Evolutionary conservation across 2,888 invertebrate species (phyloP), one percentile per base, ranked within the genome.

Genomic region (Ichneumon xanthorius): DNA sequence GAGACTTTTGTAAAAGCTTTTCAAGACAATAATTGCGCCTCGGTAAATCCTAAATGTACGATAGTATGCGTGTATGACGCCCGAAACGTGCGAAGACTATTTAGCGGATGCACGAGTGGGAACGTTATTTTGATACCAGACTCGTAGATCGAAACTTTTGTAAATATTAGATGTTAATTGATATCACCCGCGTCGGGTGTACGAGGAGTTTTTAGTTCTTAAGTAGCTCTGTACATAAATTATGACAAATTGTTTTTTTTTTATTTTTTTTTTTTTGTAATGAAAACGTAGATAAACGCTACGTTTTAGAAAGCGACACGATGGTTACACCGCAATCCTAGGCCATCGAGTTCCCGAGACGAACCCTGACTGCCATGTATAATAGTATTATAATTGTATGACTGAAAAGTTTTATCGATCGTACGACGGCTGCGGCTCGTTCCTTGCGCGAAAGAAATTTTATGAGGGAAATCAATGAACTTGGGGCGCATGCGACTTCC

Each of bases 181-280:
- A 48, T 16, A 58, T 84, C 83, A 79, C 81, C 81, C 87, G 83
- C 65, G 83, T 84, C 81, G 81, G 85, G 87, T 86, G 81, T 53
- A 72, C 68, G 68, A 82, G 80, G 65, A 78, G 80, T 82, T 73
- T 50, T 80, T 90, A 90, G 83, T 63, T 63, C 79, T 68, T 91
- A 91, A 90, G 89, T 86, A 87, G 89, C 71, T 88, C 80, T 91
- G 91, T 91, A 91, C 81, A 91, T 88, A 88, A 86, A 84, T 82
- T 85, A 87, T 86, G 72, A 82, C 30, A 26, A 86, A 84, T 84
- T 84, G 80, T 87, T 85, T 78, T 70, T 77, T 58, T 82, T 82
- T 70, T 30, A 71, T 70, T 53, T 84, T 77, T 81, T 58, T 68
- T 71, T 70, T 61, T 65, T 58, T 11, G 88, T 88, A 89, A 91